Base-by-base conservation (phyloP, 2,113 vertebrate genomes). In the Struthidea cinerea region DNA sequence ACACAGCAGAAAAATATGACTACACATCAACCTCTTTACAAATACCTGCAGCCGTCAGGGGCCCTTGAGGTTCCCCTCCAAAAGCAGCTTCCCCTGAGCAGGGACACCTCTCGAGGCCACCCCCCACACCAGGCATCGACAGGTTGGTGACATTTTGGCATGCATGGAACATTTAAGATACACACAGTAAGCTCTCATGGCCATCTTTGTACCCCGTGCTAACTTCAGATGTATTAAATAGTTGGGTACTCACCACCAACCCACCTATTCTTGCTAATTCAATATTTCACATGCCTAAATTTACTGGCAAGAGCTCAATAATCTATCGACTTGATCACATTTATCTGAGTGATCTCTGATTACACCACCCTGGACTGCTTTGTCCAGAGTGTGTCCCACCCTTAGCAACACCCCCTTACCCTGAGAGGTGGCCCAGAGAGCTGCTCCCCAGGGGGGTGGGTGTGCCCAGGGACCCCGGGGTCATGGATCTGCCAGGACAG, bases 61-160 rank as follows among this genome's bases (percentile, higher is more conserved):
- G 32, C 24, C 30, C 5, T 3, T 3, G 55, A 35, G 55, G 32
- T 7, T 70, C 20, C 41, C 20, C 46, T 52, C 35, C 3, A 3
- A 61, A 35, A 52, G 33, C 68, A 73, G 47, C 32, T 73, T 47
- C 3, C 37, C 69, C 44, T 49, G 35, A 24, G 26, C 32, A 42
- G 37, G 17, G 30, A n/a, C 23, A n/a, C 7, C 24, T 16, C 13
- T 63, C 2, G 5, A 49, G 53, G 44, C 11, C 23, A 22, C 9
- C 9, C 52, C 63, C 60, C 18, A 7, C 19, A 39, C 8, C 15
- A 16, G 42, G 3, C 30, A 24, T 10, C 1, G 1, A 30, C 1
- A 3, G 8, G 4, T 7, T 60, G 53, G 63, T 53, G 55, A 39
- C 28, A 33, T 39, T 60, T 69, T 78, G 49, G 33, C 15, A 23